Conservation (phyloP, 92 coral and sea anemone species). For the Paragorgia papillata region DNA sequence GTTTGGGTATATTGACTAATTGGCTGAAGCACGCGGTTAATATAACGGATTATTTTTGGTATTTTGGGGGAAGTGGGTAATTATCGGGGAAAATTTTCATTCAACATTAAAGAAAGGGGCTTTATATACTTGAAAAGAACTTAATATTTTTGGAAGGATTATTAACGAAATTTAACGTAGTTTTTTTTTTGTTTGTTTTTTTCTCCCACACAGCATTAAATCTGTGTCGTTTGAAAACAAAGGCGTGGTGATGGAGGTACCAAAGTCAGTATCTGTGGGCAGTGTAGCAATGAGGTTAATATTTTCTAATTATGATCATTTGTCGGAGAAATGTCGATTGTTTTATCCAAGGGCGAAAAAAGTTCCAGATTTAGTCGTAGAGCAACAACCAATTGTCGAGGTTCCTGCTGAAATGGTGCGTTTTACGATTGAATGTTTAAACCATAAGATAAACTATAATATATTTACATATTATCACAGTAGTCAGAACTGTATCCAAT, state of each 20-base stretch:
- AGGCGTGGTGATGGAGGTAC: constrained; percentile 75
- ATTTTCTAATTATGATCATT: constrained; percentile 80
- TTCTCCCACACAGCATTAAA: constrained; percentile 69
- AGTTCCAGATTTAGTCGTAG: constrained; percentile 60
- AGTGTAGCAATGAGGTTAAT: constrained; percentile 76
- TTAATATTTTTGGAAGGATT: not conserved
- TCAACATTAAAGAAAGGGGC: no score
- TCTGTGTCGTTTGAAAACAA: constrained; percentile 75
- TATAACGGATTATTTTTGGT: no score
- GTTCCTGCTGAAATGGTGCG: constrained; percentile 64
- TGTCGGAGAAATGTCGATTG: constrained; percentile 80
- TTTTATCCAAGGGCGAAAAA: constrained; percentile 72
- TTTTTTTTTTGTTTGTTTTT: not conserved
- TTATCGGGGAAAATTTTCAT: no score
- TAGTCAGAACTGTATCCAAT: no score
- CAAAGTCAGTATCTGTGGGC: constrained; percentile 80
- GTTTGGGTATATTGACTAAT: no score
- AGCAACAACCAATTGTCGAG: constrained; percentile 57
- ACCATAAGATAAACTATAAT: no score
- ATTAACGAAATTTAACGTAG: not conserved
- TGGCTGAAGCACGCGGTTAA: no score
- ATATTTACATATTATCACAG: no score
- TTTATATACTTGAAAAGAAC: no score
- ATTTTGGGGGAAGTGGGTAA: no score
- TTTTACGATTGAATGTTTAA: no score